Base-by-base conservation (phyloP, 2,888 invertebrate genomes). In the Acleris laterana region DNA sequence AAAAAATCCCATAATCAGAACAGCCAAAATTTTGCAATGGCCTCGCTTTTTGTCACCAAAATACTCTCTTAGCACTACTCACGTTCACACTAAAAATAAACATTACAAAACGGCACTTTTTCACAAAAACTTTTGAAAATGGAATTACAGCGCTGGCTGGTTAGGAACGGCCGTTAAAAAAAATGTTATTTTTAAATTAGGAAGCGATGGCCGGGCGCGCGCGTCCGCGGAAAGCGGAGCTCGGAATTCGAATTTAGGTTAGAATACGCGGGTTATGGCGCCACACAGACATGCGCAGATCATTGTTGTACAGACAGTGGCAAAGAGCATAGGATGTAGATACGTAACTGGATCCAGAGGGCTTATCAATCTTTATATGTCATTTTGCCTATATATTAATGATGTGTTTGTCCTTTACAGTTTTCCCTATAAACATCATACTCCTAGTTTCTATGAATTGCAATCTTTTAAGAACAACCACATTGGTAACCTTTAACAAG, bases 201-300 rank as follows among this genome's bases (percentile, higher is more conserved):
- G 80, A 82, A 82, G 79, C 84, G 78, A 76, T 81, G 84, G 84
- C 85, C 83, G 84, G 85, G 85, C 80, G 85, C 82, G 81, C 83
- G 85, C 85, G 85, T 83, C 84, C 81, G 82, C 78, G 84, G 79
- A 79, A 82, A 83, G 84, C 83, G 80, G 83, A 83, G 85, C 84
- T 84, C 83, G 87, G 79, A 85, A 88, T 90, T 92, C 85, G 86
- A 84, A 90, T 90, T 90, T 91, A 90, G 92, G 92, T 92, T 93
- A 90, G 89, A 89, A 88, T 88, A 79, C 84, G 87, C 86, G 88
- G 84, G 88, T 81, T 83, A 88, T 77, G 85, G 85, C 85, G 86
- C 85, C 84, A 85, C 83, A 72, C 87, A 88, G 87, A 88, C 89
- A 88, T 85, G 88, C 90, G 89, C 88, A 84, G 68, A 77, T 64